phyloP scores from a whole-genome alignment of 2,888 invertebrate genomes.

The Eudemis profundana region DNA sequence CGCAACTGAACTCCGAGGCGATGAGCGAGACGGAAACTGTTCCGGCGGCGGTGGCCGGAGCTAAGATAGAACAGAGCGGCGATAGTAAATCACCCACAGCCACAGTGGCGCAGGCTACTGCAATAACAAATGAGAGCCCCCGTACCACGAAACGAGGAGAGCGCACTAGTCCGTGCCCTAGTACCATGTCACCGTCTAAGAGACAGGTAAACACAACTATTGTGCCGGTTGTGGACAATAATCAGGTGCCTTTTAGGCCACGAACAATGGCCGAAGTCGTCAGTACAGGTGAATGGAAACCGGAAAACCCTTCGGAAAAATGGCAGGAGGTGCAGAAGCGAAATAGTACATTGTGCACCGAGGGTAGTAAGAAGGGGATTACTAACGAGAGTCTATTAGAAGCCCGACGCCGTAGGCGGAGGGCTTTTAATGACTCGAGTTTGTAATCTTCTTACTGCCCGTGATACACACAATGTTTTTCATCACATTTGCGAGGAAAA shows the following conservation, averaged over 20 bases:
- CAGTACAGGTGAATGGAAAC: neutral
- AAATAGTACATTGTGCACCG: too few relatives aligned
- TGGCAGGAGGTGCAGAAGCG: neutral
- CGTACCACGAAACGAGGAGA: neutral
- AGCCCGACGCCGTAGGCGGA: too few relatives aligned
- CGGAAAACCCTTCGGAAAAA: neutral
- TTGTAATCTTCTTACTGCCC: too few relatives aligned
- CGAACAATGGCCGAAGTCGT: conserved; percentile 1
- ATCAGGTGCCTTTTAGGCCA: neutral
- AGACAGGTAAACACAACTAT: neutral
- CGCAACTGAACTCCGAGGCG: neutral
- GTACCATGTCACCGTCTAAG: neutral
- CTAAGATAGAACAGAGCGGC: too few relatives aligned
- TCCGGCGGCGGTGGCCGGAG: too few relatives aligned
- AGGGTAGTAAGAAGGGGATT: too few relatives aligned
- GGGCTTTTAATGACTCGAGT: too few relatives aligned
- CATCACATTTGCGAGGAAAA: too few relatives aligned
- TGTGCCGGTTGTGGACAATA: neutral
- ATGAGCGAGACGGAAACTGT: too few relatives aligned
- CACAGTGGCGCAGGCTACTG: too few relatives aligned
- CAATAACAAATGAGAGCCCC: neutral
- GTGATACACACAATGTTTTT: too few relatives aligned
- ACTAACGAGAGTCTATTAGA: too few relatives aligned
- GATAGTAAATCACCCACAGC: neutral
- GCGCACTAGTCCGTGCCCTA: neutral